A percentile compares a stretch with the other conserved stretches of the same genome.
These are phyloP conservation scores for Lypha dubia DNA, from an alignment of 2,888 invertebrate genomes.

Conservation along the genomic window DNA sequence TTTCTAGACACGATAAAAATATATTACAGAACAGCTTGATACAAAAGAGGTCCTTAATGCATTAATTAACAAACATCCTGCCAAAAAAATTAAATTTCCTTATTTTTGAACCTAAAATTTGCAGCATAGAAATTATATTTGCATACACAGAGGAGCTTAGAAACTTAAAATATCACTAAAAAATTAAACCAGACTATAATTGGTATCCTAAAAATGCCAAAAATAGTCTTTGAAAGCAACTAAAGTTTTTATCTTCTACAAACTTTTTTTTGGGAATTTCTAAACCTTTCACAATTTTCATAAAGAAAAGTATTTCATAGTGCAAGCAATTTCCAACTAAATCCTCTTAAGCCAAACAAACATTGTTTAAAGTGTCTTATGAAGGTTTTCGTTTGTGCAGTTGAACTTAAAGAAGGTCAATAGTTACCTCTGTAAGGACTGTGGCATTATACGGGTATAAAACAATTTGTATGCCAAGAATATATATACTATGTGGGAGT, in stretches of 20 bases:
- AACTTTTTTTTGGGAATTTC: not conserved
- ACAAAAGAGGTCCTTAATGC: too few relatives aligned
- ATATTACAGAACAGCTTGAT: too few relatives aligned
- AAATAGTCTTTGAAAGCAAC: not conserved
- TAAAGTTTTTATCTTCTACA: not conserved
- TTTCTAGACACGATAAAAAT: too few relatives aligned
- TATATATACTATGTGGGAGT: not conserved
- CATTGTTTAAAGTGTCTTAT: conserved; percentile 32
- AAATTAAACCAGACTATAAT: too few relatives aligned
- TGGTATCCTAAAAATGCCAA: too few relatives aligned
- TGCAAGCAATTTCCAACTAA: not conserved
- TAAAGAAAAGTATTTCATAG: not conserved
- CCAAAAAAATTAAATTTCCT: too few relatives aligned
- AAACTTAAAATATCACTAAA: too few relatives aligned
- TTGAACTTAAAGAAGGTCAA: conserved; percentile 63
- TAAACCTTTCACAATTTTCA: not conserved
- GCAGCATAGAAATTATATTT: too few relatives aligned
- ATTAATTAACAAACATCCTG: too few relatives aligned
- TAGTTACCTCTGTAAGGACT: conserved; percentile 24
- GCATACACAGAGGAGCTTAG: too few relatives aligned
- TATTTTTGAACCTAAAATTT: too few relatives aligned
- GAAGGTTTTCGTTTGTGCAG: not conserved
- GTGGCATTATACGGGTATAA: conserved; percentile 62
- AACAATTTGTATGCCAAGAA: conserved; percentile 63
- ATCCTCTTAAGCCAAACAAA: conserved; percentile 9